These are phyloP conservation scores for Odocoileus hemionus DNA, from an alignment of 2,113 vertebrate species.

Conservation along the genomic window DNA sequence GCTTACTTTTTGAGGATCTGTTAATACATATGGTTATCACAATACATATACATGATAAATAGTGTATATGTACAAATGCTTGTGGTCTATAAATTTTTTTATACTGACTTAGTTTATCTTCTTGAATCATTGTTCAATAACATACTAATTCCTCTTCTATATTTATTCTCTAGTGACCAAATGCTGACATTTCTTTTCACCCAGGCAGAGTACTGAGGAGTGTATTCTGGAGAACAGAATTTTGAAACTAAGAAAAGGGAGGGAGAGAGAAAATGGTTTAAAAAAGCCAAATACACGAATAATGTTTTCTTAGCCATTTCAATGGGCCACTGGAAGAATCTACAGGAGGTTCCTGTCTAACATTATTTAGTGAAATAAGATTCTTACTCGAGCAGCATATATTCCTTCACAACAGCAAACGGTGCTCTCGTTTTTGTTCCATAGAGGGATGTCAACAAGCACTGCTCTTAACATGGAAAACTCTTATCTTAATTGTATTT, in stretches of 20 bases:
- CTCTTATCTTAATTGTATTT: background rate
- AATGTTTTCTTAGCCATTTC: slow-evolving; percentile 16
- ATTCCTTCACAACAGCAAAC: background rate
- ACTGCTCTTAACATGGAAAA: background rate
- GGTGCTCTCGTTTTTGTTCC: background rate
- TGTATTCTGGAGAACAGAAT: background rate
- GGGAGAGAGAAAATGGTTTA: background rate
- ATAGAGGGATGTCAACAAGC: slow-evolving; percentile 8
- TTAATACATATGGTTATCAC: slow-evolving; percentile 37
- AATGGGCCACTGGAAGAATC: background rate
- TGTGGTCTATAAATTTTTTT: slow-evolving; percentile 41
- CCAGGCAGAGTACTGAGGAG: background rate
- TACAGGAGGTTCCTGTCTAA: background rate
- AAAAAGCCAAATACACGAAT: background rate
- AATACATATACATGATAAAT: slow-evolving; percentile 2
- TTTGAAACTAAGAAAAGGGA: slow-evolving; percentile 13
- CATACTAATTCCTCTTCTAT: slow-evolving; percentile 1
- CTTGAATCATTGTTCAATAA: slow-evolving; percentile 19
- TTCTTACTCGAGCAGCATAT: background rate
- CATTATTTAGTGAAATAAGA: slow-evolving; percentile 20
- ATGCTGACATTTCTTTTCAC: background rate
- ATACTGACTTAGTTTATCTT: slow-evolving; percentile 18
- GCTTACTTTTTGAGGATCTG: slow-evolving; percentile 46
- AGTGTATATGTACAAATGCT: slow-evolving; percentile 32
- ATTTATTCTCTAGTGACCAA: slow-evolving; percentile 31